Base-by-base conservation (phyloP, 2,797 vertebrate species). In the Gymnoscopelus microlampas region DNA sequence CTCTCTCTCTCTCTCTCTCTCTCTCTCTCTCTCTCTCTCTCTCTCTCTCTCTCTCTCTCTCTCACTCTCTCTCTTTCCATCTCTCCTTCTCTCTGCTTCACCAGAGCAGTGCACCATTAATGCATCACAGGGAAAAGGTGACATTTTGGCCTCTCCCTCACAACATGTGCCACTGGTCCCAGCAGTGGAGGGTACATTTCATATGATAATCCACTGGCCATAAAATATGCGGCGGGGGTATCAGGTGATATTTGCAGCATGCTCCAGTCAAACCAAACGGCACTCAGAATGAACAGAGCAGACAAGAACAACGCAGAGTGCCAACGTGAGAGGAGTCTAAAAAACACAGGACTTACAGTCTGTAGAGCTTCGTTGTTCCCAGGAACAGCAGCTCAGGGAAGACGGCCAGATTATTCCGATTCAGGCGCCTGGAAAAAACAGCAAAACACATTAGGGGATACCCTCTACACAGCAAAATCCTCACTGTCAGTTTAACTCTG, bases 361-460 rank as follows among this genome's bases (percentile, higher is more conserved):
- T 96, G 94, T 98, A 97, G 32, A 99, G 94, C 88, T 99, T 99
- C 0, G 95, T 92, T 0, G 96, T 98, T 84, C 96, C 96, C 82
- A 99, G 95, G 88, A 99, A 99, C 79, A 99, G 96, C 88, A 99
- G 92, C 86, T 99, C 98, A 13, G 98, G 96, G 89, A 99, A 95
- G 78, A 98, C 94, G 54, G 97, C 97, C 88, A 99, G 95, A 87
- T 96, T 97, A 94, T 99, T 99, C 95, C 96, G 95, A 93, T 99
- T 99, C 89, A 99, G 93, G 81, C 98, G 96, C 92, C 98, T 99
- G 92, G 82, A 92, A 94, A 92, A 90, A 86, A 92, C 86, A 87
- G 86, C 68, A 85, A 58, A 54, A 83, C 80, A 84, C 70, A 84
- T 86, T 77, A 90, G 67, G 73, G 62, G 82, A 86, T 74, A 79